Conservation (phyloP, 2,797 vertebrate species). For the Thaleichthys pacificus region DNA sequence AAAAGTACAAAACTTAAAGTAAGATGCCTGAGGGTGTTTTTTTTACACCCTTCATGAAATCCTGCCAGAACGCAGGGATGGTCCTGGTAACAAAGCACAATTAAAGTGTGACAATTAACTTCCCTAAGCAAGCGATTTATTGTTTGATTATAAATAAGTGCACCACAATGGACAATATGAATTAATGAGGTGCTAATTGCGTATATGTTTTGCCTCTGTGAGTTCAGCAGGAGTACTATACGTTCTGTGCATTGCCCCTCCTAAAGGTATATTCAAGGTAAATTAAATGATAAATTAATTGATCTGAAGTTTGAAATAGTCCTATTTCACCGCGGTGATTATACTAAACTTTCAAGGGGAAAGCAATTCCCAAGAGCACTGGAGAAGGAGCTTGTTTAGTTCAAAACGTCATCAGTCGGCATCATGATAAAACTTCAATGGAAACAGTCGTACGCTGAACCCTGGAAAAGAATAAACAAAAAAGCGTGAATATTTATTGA, state of each 20-base stretch:
- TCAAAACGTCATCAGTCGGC: slow-evolving; percentile 21
- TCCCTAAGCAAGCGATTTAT: slow-evolving; percentile 63
- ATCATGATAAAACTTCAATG: slow-evolving; percentile 13
- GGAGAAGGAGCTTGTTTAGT: slow-evolving; percentile 19
- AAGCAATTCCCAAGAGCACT: slow-evolving; percentile 17
- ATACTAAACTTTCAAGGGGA: slow-evolving; percentile 17
- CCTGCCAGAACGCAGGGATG: slow-evolving; percentile 43
- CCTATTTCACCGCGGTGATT: slow-evolving; percentile 15
- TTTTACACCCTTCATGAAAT: slow-evolving; percentile 44
- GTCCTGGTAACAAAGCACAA: slow-evolving; percentile 53
- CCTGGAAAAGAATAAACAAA: slow-evolving; percentile 43
- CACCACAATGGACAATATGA: slow-evolving; percentile 55
- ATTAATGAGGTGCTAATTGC: slow-evolving; percentile 69
- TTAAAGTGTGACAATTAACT: slow-evolving; percentile 61
- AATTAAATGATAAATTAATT: slow-evolving; percentile 6
- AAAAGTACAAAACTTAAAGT: slow-evolving; percentile 53
- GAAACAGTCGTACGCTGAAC: slow-evolving; percentile 32
- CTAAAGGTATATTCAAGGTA: slow-evolving; percentile 20
- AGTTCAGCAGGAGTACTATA: slow-evolving; percentile 40
- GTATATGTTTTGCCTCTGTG: slow-evolving; percentile 52
- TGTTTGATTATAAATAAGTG: slow-evolving; percentile 51
- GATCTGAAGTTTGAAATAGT: slow-evolving; percentile 14
- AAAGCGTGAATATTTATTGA: slow-evolving; percentile 52
- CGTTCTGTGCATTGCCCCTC: slow-evolving; percentile 38
- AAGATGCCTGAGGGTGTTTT: slow-evolving; percentile 55